These are phyloP conservation scores for Balaenoptera acutorostrata DNA, from an alignment of 2,113 vertebrate species.

Conservation along the genomic window DNA sequence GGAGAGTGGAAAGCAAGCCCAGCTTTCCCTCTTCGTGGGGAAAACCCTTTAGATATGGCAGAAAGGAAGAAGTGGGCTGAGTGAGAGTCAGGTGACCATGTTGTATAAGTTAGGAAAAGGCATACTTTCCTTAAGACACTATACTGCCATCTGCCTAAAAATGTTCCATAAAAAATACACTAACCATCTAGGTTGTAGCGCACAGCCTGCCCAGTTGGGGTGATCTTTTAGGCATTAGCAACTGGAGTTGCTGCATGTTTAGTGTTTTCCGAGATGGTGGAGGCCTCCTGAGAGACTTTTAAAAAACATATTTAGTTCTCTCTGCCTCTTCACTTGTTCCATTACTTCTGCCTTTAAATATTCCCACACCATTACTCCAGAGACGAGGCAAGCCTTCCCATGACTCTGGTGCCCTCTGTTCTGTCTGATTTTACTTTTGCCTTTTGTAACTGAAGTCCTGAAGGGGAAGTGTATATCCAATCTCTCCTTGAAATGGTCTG, in stretches of 20 bases:
- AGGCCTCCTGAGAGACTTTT: not conserved
- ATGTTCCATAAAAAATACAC: not conserved
- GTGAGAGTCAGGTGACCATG: not conserved
- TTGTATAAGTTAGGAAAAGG: not conserved
- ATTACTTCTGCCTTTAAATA: not conserved
- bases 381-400: not conserved
- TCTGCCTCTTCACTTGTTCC: not conserved
- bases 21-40: not conserved
- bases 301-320: not conserved
- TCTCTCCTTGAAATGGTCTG: not conserved
- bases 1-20: not conserved
- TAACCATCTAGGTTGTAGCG: not conserved
- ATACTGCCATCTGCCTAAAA: not conserved
- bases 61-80: not conserved
- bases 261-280: not conserved
- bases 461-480: not conserved
- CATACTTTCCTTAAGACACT: not conserved
- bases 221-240: not conserved
- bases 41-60: not conserved
- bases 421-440: not conserved
- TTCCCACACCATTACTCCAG: not conserved
- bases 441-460: not conserved
- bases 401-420: not conserved
- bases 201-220: not conserved
- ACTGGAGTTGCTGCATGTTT: not conserved